Conservation (phyloP, 2,888 invertebrate genomes). For the Thelaira solivaga region DNA sequence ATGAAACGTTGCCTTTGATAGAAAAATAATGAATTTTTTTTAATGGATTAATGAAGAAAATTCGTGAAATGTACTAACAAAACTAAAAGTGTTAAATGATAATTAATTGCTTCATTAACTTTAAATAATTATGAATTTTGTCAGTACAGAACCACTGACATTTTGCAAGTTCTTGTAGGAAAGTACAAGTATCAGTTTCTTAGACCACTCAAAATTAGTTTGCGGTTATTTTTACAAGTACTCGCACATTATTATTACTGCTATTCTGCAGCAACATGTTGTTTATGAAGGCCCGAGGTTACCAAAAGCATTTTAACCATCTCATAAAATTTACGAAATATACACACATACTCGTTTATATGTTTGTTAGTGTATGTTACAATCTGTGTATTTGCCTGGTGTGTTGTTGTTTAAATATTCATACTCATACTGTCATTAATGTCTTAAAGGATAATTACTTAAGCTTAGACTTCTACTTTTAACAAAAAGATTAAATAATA, state of each 20-base stretch:
- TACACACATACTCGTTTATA: background rate
- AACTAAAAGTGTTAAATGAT: too few relatives aligned
- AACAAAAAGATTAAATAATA: conserved; percentile 45
- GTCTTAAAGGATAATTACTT: conserved; percentile 65
- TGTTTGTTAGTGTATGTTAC: conserved; percentile 10
- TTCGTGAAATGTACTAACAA: too few relatives aligned
- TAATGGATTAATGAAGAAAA: too few relatives aligned
- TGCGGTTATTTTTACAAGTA: conserved; percentile 53
- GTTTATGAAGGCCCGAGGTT: conserved; percentile 58
- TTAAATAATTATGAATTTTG: background rate
- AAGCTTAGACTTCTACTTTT: conserved; percentile 42
- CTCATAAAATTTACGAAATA: conserved; percentile 23
- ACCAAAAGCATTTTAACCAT: conserved; percentile 53
- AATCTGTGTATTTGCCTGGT: conserved; percentile 18
- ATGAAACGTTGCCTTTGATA: too few relatives aligned
- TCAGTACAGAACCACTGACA: conserved; percentile 7
- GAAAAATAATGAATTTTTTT: too few relatives aligned
- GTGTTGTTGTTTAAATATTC: conserved; percentile 26
- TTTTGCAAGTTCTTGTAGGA: conserved; percentile 13
- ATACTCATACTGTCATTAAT: conserved; percentile 47
- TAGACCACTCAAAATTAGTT: conserved; percentile 59
- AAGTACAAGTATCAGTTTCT: conserved; percentile 36
- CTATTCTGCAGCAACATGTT: conserved; percentile 41
- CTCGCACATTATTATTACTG: conserved; percentile 43
- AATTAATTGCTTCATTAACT: too few relatives aligned